Conservation (phyloP, 2,888 invertebrate species). For the Acrobasis repandana region DNA sequence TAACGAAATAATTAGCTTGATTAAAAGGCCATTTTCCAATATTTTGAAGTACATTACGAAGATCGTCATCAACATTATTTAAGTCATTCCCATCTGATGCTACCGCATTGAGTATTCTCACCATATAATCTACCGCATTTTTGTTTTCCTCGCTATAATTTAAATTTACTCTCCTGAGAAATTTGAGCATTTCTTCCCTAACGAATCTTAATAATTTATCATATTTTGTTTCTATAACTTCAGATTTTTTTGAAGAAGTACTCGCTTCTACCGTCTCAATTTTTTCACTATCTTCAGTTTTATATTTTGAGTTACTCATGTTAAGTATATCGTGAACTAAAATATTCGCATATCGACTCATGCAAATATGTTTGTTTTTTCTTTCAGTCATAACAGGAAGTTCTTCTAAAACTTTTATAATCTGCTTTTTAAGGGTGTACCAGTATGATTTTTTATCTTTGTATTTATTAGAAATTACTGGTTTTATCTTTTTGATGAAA, state of each 20-base stretch:
- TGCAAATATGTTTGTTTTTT: constrained; percentile 21
- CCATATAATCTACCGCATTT: neutral
- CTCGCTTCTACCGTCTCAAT: neutral
- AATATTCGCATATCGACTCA: constrained; percentile 24
- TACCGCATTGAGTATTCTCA: neutral
- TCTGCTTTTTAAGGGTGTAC: constrained; percentile 23
- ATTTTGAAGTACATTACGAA: constrained; percentile 22
- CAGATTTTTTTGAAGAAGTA: neutral
- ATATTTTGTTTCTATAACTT: neutral
- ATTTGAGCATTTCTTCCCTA: constrained; percentile 11
- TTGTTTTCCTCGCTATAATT: constrained; percentile 1
- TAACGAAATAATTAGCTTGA: constrained; percentile 26
- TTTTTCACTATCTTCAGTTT: neutral
- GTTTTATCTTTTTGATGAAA: constrained; percentile 28
- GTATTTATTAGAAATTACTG: constrained; percentile 26
- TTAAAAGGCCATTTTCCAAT: constrained; percentile 25
- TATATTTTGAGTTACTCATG: neutral
- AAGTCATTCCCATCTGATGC: neutral
- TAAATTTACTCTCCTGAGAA: constrained; percentile 11
- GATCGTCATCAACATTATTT: neutral
- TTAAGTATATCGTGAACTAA: constrained; percentile 27
- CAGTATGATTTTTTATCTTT: constrained; percentile 25
- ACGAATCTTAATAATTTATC: neutral
- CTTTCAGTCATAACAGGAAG: constrained; percentile 27
- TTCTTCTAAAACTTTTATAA: constrained; percentile 29